Percentiles rank a stretch among this genome's conserved stretches.
These are phyloP conservation scores for Aleadryas rufinucha DNA, from an alignment of 2,113 vertebrate genomes.

Conservation along the genomic window DNA sequence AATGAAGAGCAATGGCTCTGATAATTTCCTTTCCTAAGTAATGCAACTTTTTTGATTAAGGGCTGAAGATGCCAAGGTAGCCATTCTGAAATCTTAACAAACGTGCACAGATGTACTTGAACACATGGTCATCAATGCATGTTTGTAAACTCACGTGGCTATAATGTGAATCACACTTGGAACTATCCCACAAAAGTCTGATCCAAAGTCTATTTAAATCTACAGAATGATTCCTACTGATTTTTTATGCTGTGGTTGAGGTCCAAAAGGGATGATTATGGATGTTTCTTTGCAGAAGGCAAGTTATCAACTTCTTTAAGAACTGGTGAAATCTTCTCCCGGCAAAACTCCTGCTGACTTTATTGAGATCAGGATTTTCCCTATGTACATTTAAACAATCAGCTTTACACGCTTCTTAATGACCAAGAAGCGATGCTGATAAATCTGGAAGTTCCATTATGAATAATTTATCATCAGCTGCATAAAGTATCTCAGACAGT, in stretches of 20 bases:
- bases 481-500: background rate
- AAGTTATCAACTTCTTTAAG: background rate
- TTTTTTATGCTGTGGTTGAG: background rate
- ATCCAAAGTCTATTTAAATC: background rate
- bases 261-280: background rate
- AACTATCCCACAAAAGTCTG: background rate
- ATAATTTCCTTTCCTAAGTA: slow-evolving; percentile 4
- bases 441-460: background rate
- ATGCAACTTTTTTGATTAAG: background rate
- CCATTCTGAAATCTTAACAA: background rate
- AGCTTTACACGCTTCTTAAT: background rate
- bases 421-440: background rate
- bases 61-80: background rate
- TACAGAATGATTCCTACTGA: background rate
- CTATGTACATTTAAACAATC: background rate
- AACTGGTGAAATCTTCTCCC: background rate
- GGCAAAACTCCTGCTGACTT: background rate
- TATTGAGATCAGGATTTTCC: background rate
- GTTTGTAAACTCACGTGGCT: background rate
- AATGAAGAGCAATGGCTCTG: background rate
- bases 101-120: background rate
- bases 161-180: slow-evolving; percentile 29
- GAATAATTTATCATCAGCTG: background rate
- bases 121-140: background rate
- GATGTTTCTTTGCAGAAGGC: background rate